These are phyloP conservation scores for Theretra japonica DNA, from an alignment of 2,888 invertebrate genomes.

Conservation along the genomic window DNA sequence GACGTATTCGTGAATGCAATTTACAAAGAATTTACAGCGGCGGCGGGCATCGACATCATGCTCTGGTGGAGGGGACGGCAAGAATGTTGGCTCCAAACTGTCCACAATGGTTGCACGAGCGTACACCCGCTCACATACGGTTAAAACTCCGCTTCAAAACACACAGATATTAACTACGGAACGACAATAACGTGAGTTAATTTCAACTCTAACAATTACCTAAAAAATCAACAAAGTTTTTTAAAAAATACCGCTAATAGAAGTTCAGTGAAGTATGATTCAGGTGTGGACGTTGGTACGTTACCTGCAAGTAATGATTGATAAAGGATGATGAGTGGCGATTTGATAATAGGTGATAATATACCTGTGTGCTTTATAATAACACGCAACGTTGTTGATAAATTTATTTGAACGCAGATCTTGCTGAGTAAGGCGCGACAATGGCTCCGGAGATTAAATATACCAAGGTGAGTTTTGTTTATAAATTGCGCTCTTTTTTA, in stretches of 20 bases:
- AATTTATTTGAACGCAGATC: not conserved
- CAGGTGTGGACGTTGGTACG: too few relatives aligned
- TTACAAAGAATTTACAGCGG: not conserved
- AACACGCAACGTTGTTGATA: not conserved
- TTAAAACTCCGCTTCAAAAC: not conserved
- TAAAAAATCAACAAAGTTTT: too few relatives aligned
- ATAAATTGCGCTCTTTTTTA: not conserved
- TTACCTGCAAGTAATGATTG: not conserved
- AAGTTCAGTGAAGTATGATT: too few relatives aligned
- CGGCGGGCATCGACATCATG: not conserved
- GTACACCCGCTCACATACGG: not conserved
- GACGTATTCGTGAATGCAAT: too few relatives aligned
- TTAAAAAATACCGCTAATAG: too few relatives aligned
- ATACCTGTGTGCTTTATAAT: not conserved
- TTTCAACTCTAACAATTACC: too few relatives aligned
- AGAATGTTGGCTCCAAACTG: not conserved
- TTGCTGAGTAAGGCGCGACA: slow-evolving; percentile 55
- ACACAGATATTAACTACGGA: too few relatives aligned
- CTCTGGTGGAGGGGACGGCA: not conserved
- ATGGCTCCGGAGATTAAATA: slow-evolving; percentile 58
- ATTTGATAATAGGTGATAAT: not conserved
- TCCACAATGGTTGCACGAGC: not conserved
- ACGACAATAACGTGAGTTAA: too few relatives aligned
- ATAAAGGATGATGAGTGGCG: not conserved
- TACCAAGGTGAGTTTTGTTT: slow-evolving; percentile 46